phyloP scores from a whole-genome alignment of 2,888 invertebrate species.

The Parochlus steinenii region DNA sequence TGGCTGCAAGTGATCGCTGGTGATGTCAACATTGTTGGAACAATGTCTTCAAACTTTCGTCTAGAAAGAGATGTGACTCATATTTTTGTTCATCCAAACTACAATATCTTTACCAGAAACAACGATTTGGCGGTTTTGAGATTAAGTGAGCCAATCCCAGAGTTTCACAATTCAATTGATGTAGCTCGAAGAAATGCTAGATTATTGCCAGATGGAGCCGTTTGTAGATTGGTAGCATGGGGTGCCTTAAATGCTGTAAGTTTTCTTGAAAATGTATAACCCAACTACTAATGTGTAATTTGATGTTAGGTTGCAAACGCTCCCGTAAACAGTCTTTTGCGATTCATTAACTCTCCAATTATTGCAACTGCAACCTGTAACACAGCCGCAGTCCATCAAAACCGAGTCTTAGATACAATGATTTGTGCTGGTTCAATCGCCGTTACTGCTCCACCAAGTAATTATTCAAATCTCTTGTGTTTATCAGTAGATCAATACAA shows the following conservation, averaged over 20 bases:
- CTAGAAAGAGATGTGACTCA: not conserved
- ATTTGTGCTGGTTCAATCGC: slow-evolving; percentile 11
- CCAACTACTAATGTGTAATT: not conserved
- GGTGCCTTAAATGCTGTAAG: not conserved
- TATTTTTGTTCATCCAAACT: slow-evolving; percentile 10
- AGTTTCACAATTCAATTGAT: slow-evolving; percentile 13
- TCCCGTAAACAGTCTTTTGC: slow-evolving; percentile 3
- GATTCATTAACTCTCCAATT: slow-evolving; percentile 7
- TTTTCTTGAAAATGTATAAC: not conserved
- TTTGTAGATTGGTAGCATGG: slow-evolving; percentile 12
- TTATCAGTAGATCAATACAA: too few relatives aligned
- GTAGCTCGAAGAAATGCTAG: slow-evolving; percentile 1
- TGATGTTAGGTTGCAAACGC: slow-evolving; percentile 1
- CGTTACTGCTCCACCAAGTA: not conserved
- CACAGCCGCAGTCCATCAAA: not conserved
- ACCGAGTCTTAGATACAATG: slow-evolving; percentile 2
- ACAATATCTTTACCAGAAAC: slow-evolving; percentile 3
- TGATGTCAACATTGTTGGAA: slow-evolving; percentile 4
- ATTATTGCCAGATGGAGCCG: not conserved
- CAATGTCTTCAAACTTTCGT: slow-evolving; percentile 1
- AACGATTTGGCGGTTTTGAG: slow-evolving; percentile 10
- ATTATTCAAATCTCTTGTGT: too few relatives aligned
- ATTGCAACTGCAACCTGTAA: not conserved
- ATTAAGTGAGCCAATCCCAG: slow-evolving; percentile 6
- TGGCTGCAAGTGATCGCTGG: slow-evolving; percentile 12